Base-by-base conservation (phyloP, 1,140 invertebrate genomes). In the Sarcophaga peregrina region DNA sequence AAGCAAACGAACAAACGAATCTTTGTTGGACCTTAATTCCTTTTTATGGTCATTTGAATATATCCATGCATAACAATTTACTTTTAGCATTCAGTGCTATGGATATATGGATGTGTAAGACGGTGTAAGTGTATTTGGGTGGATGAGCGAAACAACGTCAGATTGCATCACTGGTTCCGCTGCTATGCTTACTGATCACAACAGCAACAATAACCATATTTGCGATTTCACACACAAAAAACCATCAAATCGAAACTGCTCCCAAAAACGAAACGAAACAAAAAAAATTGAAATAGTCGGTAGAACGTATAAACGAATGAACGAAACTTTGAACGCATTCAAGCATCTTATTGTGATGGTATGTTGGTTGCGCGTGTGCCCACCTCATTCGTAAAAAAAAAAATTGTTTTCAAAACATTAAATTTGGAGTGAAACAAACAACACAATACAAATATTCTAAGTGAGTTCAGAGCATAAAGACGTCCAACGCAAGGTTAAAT, bases 21-120 rank as follows among this genome's bases (percentile, higher is more conserved):
- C 88, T 86, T 88, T 86, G 87, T 85, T 85, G 88, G 87, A 88
- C 87, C 87, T 87, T 88, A 88, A 88, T 88, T 88, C 87, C 87
- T 88, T 88, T 88, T 88, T 88, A 88, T 87, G 87, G 87, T 88
- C 87, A 88, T 88, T 88, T 88, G 88, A 88, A 88, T 88, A 88
- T 88, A 86, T 50, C 47, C 47, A 78, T 50, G 47, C 75, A 50
- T 78, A 78, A 78, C 75, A 17, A 25, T 78, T 50, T 9, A 68
- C 17, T 47, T 76, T 76, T 20, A 7, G 62, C 62, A 72, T 25
- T 2, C 9, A 37, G 25, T 37, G 25, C 25, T 37, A 37, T 37
- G 25, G 25, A 37, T 37, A 37, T 37, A 37, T 37, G 25, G 25
- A 37, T 37, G 25, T 4, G 25, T 4, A 37, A 2, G 25, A 37